A percentile compares a stretch with the other conserved stretches of the same genome.
phyloP scores from a whole-genome alignment of 2,113 vertebrate species.

The Seriola rivoliana region DNA sequence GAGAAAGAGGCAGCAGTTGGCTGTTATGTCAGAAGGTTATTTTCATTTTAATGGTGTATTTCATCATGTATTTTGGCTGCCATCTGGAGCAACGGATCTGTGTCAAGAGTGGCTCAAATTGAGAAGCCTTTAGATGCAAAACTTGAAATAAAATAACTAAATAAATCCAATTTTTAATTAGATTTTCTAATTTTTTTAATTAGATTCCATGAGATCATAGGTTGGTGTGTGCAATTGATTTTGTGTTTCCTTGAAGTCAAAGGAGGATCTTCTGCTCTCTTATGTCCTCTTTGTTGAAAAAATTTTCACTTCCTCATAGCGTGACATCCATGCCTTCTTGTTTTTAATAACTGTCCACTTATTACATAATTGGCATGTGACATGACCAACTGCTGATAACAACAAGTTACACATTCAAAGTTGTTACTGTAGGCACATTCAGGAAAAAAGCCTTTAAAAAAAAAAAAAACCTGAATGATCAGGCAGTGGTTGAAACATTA shows the following conservation, averaged over 20 bases:
- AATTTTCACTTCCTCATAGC: not conserved
- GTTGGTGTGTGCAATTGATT: not conserved
- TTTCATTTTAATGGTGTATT: not conserved
- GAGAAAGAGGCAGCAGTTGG: not conserved
- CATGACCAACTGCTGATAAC: slow-evolving; percentile 4
- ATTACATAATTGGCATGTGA: slow-evolving; percentile 3
- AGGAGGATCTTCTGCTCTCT: not conserved
- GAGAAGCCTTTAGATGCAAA: slow-evolving; percentile 25
- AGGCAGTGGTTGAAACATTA: not conserved
- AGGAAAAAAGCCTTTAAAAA: not conserved
- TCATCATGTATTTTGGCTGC: not conserved
- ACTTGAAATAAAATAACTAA: not conserved
- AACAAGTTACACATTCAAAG: not conserved
- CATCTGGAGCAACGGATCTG: too few relatives aligned
- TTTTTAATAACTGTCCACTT: not conserved
- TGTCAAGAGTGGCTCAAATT: slow-evolving; percentile 28
- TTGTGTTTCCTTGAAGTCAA: not conserved
- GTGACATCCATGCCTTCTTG: not conserved
- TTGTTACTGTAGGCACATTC: not conserved
- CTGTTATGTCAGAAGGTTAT: not conserved
- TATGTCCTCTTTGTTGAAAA: not conserved
- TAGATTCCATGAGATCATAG: not conserved
- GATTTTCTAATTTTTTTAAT: too few relatives aligned
- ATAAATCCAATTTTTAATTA: not conserved
- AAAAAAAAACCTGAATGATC: not conserved